phyloP scores from a whole-genome alignment of 1,140 invertebrate species.

The Caenorhabditis tropicalis region DNA sequence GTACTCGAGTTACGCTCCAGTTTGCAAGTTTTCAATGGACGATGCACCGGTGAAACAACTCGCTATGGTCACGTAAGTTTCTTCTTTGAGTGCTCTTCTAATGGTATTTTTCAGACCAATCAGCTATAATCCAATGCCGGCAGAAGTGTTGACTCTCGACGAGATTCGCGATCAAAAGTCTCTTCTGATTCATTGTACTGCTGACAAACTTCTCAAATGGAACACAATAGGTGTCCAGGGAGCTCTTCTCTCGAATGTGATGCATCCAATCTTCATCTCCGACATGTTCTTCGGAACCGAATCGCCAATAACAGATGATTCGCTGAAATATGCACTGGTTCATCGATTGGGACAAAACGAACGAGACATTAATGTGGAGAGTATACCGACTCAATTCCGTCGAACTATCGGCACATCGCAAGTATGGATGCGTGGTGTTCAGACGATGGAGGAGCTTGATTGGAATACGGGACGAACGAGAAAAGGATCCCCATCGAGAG shows the following conservation, averaged over 20 bases:
- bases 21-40: neutral
- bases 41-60: neutral
- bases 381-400: neutral
- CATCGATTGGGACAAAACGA: neutral
- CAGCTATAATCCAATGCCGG: neutral
- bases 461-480: neutral
- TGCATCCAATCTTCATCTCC: constrained; percentile 42
- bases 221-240: constrained; percentile 46
- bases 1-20: constrained; percentile 15
- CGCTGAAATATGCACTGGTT: constrained; percentile 13
- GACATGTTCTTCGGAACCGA: constrained; percentile 3
- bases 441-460: neutral
- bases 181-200: neutral
- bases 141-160: neutral
- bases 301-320: neutral
- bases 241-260: constrained; percentile 39
- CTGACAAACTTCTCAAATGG: constrained; percentile 55
- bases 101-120: constrained; percentile 45
- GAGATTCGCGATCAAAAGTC: neutral
- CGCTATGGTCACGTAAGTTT: constrained; percentile 1
- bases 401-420: neutral
- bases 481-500: neutral
- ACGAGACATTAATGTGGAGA: constrained; percentile 5
- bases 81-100: no score
- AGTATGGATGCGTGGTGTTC: neutral